phyloP scores from a whole-genome alignment of 2,888 invertebrate genomes.

The Clostera curtula region DNA sequence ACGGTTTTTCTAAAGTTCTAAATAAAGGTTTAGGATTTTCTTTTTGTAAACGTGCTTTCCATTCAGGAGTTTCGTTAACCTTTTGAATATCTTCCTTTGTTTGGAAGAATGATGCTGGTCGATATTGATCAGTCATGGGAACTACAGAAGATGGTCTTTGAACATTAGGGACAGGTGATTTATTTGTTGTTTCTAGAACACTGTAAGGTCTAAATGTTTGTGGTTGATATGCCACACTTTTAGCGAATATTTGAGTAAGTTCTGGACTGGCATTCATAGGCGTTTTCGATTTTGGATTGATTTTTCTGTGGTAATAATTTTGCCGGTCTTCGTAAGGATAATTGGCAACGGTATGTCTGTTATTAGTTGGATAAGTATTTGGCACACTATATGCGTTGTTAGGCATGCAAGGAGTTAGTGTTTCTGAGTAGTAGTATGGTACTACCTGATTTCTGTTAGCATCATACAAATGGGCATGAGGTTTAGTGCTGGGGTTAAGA shows the following conservation, averaged over 20 bases:
- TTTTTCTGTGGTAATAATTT: constrained; percentile 42
- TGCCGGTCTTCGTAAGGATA: constrained; percentile 53
- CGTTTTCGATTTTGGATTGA: constrained; percentile 37
- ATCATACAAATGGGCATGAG: constrained; percentile 65
- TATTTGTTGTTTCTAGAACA: constrained; percentile 52
- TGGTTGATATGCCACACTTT: constrained; percentile 36
- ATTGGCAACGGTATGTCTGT: constrained; percentile 51
- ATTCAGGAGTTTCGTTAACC: constrained; percentile 51
- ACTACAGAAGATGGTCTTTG: constrained; percentile 63
- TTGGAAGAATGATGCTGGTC: constrained; percentile 58
- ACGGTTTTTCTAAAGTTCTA: constrained; percentile 51
- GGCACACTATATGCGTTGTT: constrained; percentile 53
- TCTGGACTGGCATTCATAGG: constrained; percentile 41
- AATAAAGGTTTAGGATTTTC: constrained; percentile 43
- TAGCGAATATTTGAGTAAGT: constrained; percentile 37
- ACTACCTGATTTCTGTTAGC: constrained; percentile 74
- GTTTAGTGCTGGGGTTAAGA: constrained; percentile 43
- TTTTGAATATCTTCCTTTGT: constrained; percentile 40
- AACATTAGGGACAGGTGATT: constrained; percentile 39
- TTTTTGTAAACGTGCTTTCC: constrained; percentile 57
- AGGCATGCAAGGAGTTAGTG: constrained; percentile 59
- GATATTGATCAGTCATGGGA: constrained; percentile 60
- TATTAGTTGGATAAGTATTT: constrained; percentile 32
- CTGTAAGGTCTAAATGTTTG: constrained; percentile 60
- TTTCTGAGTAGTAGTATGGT: constrained; percentile 67